phyloP scores from a whole-genome alignment of 2,888 invertebrate genomes.

The Nomada fucata region DNA sequence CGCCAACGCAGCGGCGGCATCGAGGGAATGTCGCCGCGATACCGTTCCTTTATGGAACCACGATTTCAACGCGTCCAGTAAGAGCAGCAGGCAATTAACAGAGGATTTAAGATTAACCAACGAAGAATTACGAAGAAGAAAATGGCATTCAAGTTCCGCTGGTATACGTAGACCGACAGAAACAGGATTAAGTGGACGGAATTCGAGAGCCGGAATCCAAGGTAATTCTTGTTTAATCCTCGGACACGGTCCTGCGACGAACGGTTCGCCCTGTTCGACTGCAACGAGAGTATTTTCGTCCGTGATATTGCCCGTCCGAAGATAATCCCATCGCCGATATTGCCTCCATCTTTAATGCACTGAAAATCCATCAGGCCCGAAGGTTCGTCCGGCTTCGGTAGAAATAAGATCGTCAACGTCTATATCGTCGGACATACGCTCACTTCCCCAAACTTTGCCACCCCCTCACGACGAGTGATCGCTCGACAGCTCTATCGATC shows the following conservation, averaged over 20 bases:
- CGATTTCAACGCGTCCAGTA: background rate
- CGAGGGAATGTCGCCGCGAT: background rate
- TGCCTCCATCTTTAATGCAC: conserved; percentile 71
- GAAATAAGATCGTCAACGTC: conserved; percentile 44
- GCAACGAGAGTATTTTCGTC: conserved; percentile 63
- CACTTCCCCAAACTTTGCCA: conserved; percentile 27
- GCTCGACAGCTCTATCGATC: conserved; percentile 28
- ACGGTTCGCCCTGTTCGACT: conserved; percentile 55
- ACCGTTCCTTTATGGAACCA: background rate
- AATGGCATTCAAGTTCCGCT: conserved; percentile 49
- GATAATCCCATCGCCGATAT: conserved; percentile 71
- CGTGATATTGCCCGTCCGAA: conserved; percentile 60
- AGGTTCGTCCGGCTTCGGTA: conserved; percentile 39
- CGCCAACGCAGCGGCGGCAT: no score
- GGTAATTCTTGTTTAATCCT: conserved; percentile 72
- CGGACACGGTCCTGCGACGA: conserved; percentile 59
- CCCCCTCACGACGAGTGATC: conserved; percentile 22
- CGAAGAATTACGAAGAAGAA: conserved; percentile 59
- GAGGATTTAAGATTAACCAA: conserved; percentile 58
- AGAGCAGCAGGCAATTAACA: conserved; percentile 58
- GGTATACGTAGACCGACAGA: conserved; percentile 54
- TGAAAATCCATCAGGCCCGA: conserved; percentile 60
- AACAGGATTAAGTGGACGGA: conserved; percentile 68
- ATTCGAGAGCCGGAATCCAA: conserved; percentile 68
- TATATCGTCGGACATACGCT: conserved; percentile 15